phyloP scores from a whole-genome alignment of 2,797 vertebrate genomes.

The Diglossa cyanea region DNA sequence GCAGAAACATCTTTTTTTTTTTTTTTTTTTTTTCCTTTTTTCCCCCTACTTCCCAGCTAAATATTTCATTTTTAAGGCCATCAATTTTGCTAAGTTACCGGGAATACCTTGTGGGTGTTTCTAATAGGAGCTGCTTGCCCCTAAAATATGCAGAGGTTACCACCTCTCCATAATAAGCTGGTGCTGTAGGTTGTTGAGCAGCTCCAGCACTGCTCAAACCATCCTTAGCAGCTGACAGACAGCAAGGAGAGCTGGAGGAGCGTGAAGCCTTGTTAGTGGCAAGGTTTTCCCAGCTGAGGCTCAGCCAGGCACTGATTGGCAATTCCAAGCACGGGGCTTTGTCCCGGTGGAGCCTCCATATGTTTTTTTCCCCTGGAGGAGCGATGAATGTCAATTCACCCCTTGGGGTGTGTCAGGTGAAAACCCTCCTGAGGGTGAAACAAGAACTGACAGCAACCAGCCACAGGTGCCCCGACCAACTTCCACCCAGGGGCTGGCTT shows the following conservation, averaged over 20 bases:
- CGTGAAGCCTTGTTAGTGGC: constrained; percentile 64
- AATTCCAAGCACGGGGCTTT: neutral
- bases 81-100: neutral
- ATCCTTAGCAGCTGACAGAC: constrained; percentile 61
- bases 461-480: constrained; percentile 45
- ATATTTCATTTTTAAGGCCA: neutral
- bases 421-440: constrained; percentile 57
- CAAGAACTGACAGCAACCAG: constrained; percentile 53
- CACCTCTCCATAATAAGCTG: neutral
- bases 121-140: neutral
- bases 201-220: neutral
- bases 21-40: no score
- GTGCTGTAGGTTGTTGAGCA: neutral
- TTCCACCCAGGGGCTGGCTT: neutral
- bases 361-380: constrained; percentile 31
- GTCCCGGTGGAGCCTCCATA: constrained; percentile 12
- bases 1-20: neutral
- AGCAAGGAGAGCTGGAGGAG: constrained; percentile 57
- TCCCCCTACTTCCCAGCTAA: neutral
- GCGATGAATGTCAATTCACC: constrained; percentile 68
- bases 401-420: constrained; percentile 50
- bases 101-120: neutral
- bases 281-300: constrained; percentile 30
- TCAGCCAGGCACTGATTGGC: neutral
- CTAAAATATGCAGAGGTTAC: constrained; percentile 23